Percentiles rank a stretch among this genome's conserved stretches.
These are phyloP conservation scores for Cyclophora punctaria DNA, from an alignment of 2,888 invertebrate species.

Conservation along the genomic window DNA sequence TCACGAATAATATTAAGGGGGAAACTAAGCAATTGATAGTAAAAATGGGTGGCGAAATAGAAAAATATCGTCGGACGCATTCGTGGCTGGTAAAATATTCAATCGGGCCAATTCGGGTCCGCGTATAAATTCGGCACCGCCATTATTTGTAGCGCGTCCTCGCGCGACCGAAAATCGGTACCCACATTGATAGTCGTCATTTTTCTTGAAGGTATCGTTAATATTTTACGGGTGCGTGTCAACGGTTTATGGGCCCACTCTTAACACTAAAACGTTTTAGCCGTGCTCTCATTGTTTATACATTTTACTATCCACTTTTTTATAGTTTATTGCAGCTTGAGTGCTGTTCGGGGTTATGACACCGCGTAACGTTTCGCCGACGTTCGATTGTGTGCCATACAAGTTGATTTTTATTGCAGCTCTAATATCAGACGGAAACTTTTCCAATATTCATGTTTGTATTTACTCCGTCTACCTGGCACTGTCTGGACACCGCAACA, in stretches of 20 bases:
- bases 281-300: conserved; percentile 72
- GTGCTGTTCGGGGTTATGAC: conserved; percentile 57
- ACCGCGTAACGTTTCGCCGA: conserved; percentile 49
- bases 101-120: conserved; percentile 72
- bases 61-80: conserved; percentile 70
- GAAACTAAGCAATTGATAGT: conserved; percentile 73
- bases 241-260: conserved; percentile 71
- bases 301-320: conserved; percentile 71
- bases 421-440: conserved; percentile 41
- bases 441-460: conserved; percentile 36
- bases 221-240: conserved; percentile 75
- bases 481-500: conserved; percentile 18
- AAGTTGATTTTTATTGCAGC: conserved; percentile 57
- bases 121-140: conserved; percentile 68
- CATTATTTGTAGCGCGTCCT: conserved; percentile 71
- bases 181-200: conserved; percentile 72
- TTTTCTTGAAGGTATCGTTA: conserved; percentile 73
- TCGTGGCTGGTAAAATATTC: conserved; percentile 74
- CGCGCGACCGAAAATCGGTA: conserved; percentile 70
- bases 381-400: conserved; percentile 54
- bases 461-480: conserved; percentile 26
- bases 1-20: conserved; percentile 66
- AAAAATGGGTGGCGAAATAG: conserved; percentile 70
- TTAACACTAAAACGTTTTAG: conserved; percentile 74
- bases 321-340: conserved; percentile 66